These are phyloP conservation scores for Danaus chrysippus DNA, from an alignment of 2,888 invertebrate species.

Conservation along the genomic window DNA sequence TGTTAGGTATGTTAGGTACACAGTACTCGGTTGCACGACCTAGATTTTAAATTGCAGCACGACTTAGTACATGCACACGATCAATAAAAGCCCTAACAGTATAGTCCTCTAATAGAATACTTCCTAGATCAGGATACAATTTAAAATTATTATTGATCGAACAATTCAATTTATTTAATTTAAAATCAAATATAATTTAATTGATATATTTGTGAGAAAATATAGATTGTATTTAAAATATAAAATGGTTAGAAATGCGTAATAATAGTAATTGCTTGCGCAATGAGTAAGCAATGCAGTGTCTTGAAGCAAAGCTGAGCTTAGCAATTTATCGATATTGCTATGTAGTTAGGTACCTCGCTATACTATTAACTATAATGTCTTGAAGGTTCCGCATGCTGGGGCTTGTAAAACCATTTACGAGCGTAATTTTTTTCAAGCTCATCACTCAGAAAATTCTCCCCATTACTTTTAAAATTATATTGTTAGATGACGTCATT, in stretches of 20 bases:
- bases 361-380: slow-evolving; percentile 23
- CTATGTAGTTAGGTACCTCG: slow-evolving; percentile 13
- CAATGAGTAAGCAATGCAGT: too few species aligned
- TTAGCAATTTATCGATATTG: neutral
- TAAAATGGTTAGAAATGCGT: too few species aligned
- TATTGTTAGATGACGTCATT: neutral
- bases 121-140: slow-evolving; percentile 1
- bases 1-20: too few species aligned
- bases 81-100: slow-evolving; percentile 26
- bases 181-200: too few species aligned
- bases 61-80: slow-evolving; percentile 22
- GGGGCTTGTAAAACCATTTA: slow-evolving; percentile 5
- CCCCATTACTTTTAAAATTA: neutral
- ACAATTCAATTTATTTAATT: too few species aligned
- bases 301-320: neutral
- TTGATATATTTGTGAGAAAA: too few species aligned
- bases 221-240: too few species aligned
- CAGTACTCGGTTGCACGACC: slow-evolving; percentile 44
- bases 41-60: slow-evolving; percentile 43
- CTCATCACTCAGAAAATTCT: neutral
- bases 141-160: too few species aligned
- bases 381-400: slow-evolving; percentile 18
- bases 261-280: too few species aligned
- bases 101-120: slow-evolving; percentile 13
- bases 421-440: neutral